These are phyloP conservation scores for Saturnia pavonia DNA, from an alignment of 2,888 invertebrate genomes.

Conservation along the genomic window DNA sequence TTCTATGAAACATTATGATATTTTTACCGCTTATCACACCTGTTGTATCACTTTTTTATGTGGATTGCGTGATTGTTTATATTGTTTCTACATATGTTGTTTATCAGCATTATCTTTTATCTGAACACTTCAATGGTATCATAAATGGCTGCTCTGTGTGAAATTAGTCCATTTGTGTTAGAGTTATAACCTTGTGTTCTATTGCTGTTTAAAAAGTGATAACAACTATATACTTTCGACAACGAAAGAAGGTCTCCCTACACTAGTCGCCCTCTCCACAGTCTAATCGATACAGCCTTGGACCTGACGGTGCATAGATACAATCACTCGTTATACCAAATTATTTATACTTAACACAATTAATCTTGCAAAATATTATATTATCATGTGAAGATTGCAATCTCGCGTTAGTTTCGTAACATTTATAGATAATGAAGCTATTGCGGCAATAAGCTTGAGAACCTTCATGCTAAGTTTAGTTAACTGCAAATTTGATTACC, in stretches of 20 bases:
- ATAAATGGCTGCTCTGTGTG: slow-evolving; percentile 17
- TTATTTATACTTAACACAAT: slow-evolving; percentile 33
- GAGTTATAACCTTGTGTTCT: slow-evolving; percentile 31
- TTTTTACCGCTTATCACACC: slow-evolving; percentile 47
- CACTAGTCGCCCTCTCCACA: slow-evolving; percentile 27
- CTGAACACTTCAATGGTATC: slow-evolving; percentile 34
- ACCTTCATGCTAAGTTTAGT: slow-evolving; percentile 20
- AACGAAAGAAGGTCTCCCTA: slow-evolving; percentile 24
- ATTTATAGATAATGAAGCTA: slow-evolving; percentile 17
- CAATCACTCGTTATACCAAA: slow-evolving; percentile 39
- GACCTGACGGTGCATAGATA: slow-evolving; percentile 37
- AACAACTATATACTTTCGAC: slow-evolving; percentile 22
- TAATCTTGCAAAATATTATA: slow-evolving; percentile 28
- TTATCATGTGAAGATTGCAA: slow-evolving; percentile 27
- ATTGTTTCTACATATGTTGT: slow-evolving; percentile 38
- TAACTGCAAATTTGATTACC: slow-evolving; percentile 11
- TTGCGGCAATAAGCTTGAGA: slow-evolving; percentile 19
- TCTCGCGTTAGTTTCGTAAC: slow-evolving; percentile 32
- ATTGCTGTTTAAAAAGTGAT: slow-evolving; percentile 29
- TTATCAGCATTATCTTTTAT: slow-evolving; percentile 36
- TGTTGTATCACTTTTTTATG: slow-evolving; percentile 43
- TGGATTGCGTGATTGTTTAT: slow-evolving; percentile 46
- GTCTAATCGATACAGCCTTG: slow-evolving; percentile 51
- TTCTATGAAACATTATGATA: slow-evolving; percentile 37
- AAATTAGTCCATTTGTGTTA: slow-evolving; percentile 21